phyloP scores from a whole-genome alignment of 2,797 vertebrate species.

The Silurus lanzhouensis region DNA sequence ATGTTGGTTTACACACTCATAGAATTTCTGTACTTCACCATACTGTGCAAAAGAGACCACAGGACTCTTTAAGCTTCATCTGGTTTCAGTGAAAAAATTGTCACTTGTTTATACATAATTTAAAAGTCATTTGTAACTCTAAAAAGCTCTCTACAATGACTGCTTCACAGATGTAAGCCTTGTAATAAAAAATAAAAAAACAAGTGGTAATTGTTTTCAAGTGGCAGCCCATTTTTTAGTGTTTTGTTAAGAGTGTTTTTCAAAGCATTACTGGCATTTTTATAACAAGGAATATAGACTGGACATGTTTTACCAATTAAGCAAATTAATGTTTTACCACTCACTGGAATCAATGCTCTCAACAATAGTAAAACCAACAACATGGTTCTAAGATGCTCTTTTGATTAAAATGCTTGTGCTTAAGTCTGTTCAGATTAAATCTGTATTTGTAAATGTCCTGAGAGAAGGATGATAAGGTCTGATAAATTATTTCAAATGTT shows the following conservation, averaged over 20 bases:
- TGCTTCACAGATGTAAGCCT: conserved; percentile 27
- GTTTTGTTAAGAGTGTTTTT: conserved; percentile 7
- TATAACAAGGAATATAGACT: not conserved
- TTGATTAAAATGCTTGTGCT: too few relatives aligned
- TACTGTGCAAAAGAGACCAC: conserved; percentile 8
- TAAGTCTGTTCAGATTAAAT: too few relatives aligned
- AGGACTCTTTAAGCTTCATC: not conserved
- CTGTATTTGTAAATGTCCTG: too few relatives aligned
- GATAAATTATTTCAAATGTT: not conserved
- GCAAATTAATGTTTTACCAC: not conserved
- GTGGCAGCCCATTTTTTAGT: conserved; percentile 37
- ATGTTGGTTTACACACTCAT: conserved; percentile 31
- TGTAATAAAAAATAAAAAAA: conserved; percentile 40
- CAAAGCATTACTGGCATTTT: not conserved
- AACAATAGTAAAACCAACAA: not conserved
- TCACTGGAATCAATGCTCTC: not conserved
- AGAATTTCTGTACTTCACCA: conserved; percentile 7
- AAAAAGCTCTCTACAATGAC: conserved; percentile 4
- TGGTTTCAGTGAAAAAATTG: not conserved
- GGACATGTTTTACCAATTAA: conserved; percentile 8
- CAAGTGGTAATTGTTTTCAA: conserved; percentile 13
- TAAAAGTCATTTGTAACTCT: not conserved
- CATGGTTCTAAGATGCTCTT: not conserved
- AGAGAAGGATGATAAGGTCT: not conserved
- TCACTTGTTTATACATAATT: not conserved